A percentile compares a stretch with the other conserved stretches of the same genome.
These are phyloP conservation scores for Tholera decimalis DNA, from an alignment of 2,888 invertebrate species.

Conservation along the genomic window DNA sequence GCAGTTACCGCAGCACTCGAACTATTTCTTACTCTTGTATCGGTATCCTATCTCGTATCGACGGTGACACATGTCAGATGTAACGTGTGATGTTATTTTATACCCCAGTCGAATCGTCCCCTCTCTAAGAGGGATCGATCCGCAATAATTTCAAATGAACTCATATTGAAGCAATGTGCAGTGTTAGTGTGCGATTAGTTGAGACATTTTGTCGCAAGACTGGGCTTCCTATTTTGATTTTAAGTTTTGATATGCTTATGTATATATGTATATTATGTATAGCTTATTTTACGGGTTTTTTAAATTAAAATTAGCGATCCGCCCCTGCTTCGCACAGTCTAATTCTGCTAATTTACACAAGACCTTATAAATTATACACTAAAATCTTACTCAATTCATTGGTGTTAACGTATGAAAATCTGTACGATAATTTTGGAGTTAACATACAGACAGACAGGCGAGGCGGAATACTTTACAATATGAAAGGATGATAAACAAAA, in stretches of 20 bases:
- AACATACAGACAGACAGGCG: no score
- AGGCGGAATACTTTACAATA: no score
- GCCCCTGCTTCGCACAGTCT: no score
- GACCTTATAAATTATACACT: no score
- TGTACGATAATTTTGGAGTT: no score
- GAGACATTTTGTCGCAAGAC: slow-evolving; percentile 11
- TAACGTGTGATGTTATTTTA: slow-evolving; percentile 40
- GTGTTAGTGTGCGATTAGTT: slow-evolving; percentile 20
- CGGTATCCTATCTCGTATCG: slow-evolving; percentile 9
- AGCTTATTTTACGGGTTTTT: no score
- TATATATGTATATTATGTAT: neutral
- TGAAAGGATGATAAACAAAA: no score
- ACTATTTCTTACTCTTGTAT: slow-evolving; percentile 37
- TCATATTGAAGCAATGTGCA: slow-evolving; percentile 25
- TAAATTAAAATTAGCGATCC: no score
- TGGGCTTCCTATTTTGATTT: slow-evolving; percentile 14
- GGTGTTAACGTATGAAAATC: no score
- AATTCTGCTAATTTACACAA: no score
- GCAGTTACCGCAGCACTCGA: slow-evolving; percentile 15
- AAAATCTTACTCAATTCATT: no score
- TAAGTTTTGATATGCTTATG: slow-evolving; percentile 7
- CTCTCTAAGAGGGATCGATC: slow-evolving; percentile 28
- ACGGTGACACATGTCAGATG: slow-evolving; percentile 48
- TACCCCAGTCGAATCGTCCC: slow-evolving; percentile 9
- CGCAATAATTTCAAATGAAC: slow-evolving; percentile 46